A percentile compares a stretch with the other conserved stretches of the same genome.
Conservation (phyloP, 2,113 vertebrate species). For the Thunnus maccoyii region DNA sequence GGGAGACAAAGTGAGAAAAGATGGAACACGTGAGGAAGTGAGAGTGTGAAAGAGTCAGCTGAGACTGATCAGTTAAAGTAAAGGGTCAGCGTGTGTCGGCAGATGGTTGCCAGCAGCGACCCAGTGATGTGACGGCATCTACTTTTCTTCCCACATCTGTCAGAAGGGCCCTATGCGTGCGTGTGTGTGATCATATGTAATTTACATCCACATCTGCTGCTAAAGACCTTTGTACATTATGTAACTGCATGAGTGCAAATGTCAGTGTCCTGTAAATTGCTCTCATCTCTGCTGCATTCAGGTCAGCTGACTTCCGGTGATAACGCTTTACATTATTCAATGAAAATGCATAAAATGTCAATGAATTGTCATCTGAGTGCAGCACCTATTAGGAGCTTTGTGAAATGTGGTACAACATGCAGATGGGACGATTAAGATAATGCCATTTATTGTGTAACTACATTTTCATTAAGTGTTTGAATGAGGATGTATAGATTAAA, state of each 20-base stretch:
- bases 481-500: neutral
- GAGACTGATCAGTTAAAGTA: neutral
- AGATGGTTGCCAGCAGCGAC: conserved; percentile 67
- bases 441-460: neutral
- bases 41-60: conserved; percentile 21
- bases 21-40: neutral
- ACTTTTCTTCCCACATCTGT: conserved; percentile 57
- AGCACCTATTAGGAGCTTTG: neutral
- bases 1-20: neutral
- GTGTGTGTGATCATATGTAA: conserved; percentile 39
- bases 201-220: conserved; percentile 56
- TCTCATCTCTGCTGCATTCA: conserved; percentile 17
- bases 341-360: conserved; percentile 5
- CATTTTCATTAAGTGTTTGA: neutral
- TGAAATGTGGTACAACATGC: neutral
- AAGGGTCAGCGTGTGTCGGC: conserved; percentile 32
- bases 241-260: conserved; percentile 25
- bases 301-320: conserved; percentile 17
- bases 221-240: conserved; percentile 25
- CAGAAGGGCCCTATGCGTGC: conserved; percentile 17
- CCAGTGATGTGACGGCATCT: conserved; percentile 30
- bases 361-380: neutral
- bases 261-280: neutral
- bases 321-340: conserved; percentile 2
- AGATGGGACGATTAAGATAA: neutral